phyloP scores from a whole-genome alignment of 2,113 vertebrate genomes.

The Channa argus region DNA sequence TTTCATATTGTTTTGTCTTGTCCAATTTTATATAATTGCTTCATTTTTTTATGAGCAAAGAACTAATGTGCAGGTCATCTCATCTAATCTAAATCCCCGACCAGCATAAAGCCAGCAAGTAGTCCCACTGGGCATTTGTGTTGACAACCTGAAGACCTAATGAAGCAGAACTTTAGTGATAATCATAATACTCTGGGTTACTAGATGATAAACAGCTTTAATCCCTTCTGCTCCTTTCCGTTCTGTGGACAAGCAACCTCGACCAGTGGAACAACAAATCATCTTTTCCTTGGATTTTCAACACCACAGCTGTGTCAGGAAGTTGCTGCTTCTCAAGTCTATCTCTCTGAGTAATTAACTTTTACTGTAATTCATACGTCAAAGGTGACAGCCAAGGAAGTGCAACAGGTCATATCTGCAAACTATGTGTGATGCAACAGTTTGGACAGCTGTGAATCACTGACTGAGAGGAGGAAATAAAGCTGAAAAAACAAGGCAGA shows the following conservation, averaged over 20 bases:
- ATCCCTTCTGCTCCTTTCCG: not conserved
- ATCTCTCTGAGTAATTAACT: not conserved
- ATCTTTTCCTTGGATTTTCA: too few relatives aligned
- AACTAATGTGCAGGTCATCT: not conserved
- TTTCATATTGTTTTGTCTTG: not conserved
- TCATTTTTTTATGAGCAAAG: too few relatives aligned
- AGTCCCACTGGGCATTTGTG: not conserved
- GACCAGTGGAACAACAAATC: too few relatives aligned
- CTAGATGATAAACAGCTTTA: not conserved
- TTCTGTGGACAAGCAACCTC: too few relatives aligned
- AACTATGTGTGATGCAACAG: not conserved
- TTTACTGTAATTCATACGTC: not conserved
- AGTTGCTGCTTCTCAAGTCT: not conserved
- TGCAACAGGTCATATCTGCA: not conserved
- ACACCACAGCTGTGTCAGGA: not conserved
- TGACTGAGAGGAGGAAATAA: not conserved
- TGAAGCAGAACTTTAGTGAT: conserved; percentile 7
- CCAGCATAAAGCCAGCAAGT: not conserved
- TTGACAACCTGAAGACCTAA: conserved; percentile 1
- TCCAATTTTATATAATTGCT: not conserved
- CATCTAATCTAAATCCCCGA: not conserved
- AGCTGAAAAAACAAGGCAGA: not conserved
- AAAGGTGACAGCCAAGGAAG: not conserved
- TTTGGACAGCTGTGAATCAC: not conserved
- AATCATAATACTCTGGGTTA: not conserved